Conservation (phyloP, 2,797 vertebrate genomes). For the Antennarius maculatus region DNA sequence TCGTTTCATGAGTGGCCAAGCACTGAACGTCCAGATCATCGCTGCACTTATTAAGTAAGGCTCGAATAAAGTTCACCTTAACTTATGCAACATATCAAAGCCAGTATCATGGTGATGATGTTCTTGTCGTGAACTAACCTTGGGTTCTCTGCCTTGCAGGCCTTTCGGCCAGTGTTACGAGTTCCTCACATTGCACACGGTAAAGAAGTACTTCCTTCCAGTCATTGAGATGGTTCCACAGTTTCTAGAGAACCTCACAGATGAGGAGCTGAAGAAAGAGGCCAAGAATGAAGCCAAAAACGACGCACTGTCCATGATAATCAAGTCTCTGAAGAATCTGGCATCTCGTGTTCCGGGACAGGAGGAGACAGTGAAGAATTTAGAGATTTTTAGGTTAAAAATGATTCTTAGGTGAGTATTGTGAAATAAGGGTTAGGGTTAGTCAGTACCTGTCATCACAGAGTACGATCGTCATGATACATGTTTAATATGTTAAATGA, state of each 20-base stretch:
- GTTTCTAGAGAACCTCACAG: slow-evolving; percentile 99
- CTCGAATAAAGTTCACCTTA: not conserved
- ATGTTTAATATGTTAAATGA: not conserved
- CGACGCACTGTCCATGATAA: slow-evolving; percentile 99
- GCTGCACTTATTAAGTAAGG: slow-evolving; percentile 99
- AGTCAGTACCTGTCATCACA: not conserved
- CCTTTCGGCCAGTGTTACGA: slow-evolving; percentile 99
- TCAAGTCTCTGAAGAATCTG: slow-evolving; percentile 99
- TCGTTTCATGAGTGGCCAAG: slow-evolving; percentile 98
- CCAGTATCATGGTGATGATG: not conserved
- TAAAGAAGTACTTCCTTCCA: slow-evolving; percentile 99
- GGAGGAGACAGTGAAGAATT: slow-evolving; percentile 99
- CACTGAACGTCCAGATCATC: slow-evolving; percentile 99
- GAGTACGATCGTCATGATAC: not conserved
- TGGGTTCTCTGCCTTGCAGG: slow-evolving; percentile 77
- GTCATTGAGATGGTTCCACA: slow-evolving; percentile 99
- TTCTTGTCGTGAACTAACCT: slow-evolving; percentile 9
- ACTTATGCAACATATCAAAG: not conserved
- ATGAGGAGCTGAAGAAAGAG: slow-evolving; percentile 99
- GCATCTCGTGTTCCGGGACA: slow-evolving; percentile 98
- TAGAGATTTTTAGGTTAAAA: slow-evolving; percentile 99
- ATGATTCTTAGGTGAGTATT: slow-evolving; percentile 99
- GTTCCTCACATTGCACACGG: slow-evolving; percentile 98
- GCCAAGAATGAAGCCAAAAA: slow-evolving; percentile 99
- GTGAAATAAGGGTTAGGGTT: not conserved